Evolutionary conservation across 2,888 invertebrate genomes (phyloP).

Genomic region (Sarcophaga variegata): DNA sequence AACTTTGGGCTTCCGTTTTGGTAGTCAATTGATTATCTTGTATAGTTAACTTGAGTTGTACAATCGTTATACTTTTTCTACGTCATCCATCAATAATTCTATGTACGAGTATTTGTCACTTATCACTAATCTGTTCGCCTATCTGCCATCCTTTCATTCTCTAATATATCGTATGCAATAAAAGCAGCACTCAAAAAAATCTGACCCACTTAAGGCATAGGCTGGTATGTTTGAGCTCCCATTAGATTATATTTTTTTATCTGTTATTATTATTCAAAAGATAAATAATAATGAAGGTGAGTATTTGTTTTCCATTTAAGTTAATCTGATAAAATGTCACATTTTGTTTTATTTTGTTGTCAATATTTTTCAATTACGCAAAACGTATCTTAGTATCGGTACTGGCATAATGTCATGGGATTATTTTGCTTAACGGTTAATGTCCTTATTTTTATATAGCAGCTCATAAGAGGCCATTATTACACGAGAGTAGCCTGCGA

Average conservation of each 20-base stretch:
- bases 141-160: no score
- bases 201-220: no score
- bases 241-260: not conserved
- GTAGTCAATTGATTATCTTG: no score
- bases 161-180: no score
- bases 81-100: no score
- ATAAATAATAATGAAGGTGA: not conserved
- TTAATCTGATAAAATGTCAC: not conserved
- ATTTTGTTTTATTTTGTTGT: not conserved
- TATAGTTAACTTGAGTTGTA: no score
- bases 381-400: not conserved
- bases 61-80: no score
- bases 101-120: no score
- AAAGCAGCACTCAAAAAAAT: no score
- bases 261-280: not conserved
- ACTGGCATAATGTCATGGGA: not conserved
- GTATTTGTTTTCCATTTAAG: not conserved
- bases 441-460: not conserved
- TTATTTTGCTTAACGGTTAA: not conserved
- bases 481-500: not conserved
- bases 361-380: not conserved
- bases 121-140: no score
- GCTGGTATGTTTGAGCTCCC: not conserved
- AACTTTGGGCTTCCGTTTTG: no score
- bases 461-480: no score